Evolutionary conservation across 2,113 vertebrate genomes (phyloP).

Genomic region (Hemiprocne comata): DNA sequence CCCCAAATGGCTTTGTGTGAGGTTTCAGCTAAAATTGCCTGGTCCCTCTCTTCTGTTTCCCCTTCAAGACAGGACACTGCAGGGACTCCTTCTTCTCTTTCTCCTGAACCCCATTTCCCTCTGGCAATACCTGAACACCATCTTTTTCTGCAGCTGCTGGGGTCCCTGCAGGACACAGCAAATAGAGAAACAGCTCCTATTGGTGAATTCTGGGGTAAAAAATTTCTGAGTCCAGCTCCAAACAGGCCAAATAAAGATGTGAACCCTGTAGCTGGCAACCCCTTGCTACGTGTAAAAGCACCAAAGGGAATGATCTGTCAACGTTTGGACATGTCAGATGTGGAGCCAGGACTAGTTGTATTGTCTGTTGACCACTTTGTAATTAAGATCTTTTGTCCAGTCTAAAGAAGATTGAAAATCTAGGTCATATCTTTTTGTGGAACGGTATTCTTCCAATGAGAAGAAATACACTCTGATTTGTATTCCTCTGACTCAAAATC

Average conservation of each 20-base stretch:
- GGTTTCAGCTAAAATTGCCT: not conserved
- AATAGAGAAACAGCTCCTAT: not conserved
- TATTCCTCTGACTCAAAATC: slow-evolving; percentile 51
- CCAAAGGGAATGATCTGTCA: not conserved
- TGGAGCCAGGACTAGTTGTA: not conserved
- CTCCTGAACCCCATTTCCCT: not conserved
- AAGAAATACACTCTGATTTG: slow-evolving; percentile 31
- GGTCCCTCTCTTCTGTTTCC: not conserved
- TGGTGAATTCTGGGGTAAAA: not conserved
- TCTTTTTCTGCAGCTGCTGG: not conserved
- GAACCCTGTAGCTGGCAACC: not conserved
- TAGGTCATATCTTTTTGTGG: not conserved
- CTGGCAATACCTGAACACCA: not conserved
- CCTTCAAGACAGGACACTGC: not conserved
- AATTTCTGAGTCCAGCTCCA: not conserved
- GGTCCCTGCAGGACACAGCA: not conserved
- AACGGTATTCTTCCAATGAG: not conserved
- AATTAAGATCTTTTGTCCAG: not conserved
- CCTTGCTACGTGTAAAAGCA: not conserved
- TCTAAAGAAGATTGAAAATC: not conserved
- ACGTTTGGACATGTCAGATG: not conserved
- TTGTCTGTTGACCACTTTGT: not conserved
- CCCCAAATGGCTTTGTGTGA: not conserved
- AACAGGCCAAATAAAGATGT: not conserved
- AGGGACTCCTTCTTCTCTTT: not conserved